Evolutionary conservation across 2,888 invertebrate species (phyloP), one percentile per base, ranked within the genome.

Genomic region (Cantharis rustica): DNA sequence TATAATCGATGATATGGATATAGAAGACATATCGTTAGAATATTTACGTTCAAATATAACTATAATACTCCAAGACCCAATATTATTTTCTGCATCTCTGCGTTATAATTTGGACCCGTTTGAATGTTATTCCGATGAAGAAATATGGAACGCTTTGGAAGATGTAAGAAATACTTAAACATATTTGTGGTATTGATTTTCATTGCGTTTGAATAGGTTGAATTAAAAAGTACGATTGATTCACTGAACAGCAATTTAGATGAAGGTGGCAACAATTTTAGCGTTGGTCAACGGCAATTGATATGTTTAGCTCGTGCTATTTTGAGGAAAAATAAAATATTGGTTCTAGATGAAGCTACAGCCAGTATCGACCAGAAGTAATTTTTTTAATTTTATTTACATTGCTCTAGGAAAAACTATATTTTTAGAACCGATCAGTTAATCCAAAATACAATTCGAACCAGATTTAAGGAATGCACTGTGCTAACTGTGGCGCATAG

Each of bases 401-500:
- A 2, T 3, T 27, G 3, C 10, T 10, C 26, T 27, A 27, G 7
- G 5, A 47, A 7, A n/a, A n/a, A 2, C 9, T 47, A 2, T 27
- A 13, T 7, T 47, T 47, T 0, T 47, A 93, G 93, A 86, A 96
- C 96, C 16, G 96, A 96, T 87, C 92, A 91, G 68, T 90, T 96
- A 77, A 96, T 97, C 83, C 97, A 96, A 87, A 91, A 90, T 85
- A 95, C 96, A 0, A 96, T 97, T 73, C 90, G 96, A 72, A 90
- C 90, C 47, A 94, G 94, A 84, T 97, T 97, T 86, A 90, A 90
- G 13, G 89, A 93, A 15, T 97, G 96, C 87, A 96, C 96, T 0
- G 96, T 97, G 10, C 88, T 97, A 68, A 97, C 96, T 0, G 95
- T 97, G 62, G 97, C 97, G 4, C 97, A 97, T 88, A 91, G 97